These are phyloP conservation scores for Anoplius nigerrimus DNA, from an alignment of 2,888 invertebrate species.

Conservation along the genomic window DNA sequence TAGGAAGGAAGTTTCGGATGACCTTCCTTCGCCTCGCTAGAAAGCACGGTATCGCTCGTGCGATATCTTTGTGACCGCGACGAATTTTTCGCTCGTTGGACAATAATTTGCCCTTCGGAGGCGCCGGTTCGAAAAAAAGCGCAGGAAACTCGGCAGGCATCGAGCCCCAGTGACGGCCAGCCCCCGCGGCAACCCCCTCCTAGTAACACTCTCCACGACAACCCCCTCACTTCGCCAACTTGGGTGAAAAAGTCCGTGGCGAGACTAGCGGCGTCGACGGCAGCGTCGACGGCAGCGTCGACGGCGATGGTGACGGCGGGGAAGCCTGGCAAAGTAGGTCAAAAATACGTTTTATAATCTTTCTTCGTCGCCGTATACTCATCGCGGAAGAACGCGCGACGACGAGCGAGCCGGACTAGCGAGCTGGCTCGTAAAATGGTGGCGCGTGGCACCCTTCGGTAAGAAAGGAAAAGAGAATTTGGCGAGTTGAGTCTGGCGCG, in stretches of 20 bases:
- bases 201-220: too few species aligned
- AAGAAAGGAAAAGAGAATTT: constrained; percentile 50
- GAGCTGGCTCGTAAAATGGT: too few species aligned
- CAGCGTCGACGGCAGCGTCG: background rate
- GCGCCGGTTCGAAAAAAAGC: background rate
- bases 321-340: constrained; percentile 12
- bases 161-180: too few species aligned
- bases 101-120: background rate
- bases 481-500: constrained; percentile 51
- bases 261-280: constrained; percentile 2
- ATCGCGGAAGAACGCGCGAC: background rate
- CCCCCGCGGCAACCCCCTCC: too few species aligned
- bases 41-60: too few species aligned
- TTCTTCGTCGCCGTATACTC: constrained; percentile 12
- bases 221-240: constrained; percentile 1
- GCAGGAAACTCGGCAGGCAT: too few species aligned
- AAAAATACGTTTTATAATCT: constrained; percentile 22
- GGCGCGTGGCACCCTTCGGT: constrained; percentile 32
- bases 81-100: background rate
- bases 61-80: too few species aligned
- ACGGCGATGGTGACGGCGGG: background rate
- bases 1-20: background rate
- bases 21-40: too few species aligned
- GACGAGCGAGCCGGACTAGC: background rate
- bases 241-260: constrained; percentile 4